Percentiles rank a stretch among this genome's conserved stretches.
Conservation (phyloP, 2,113 vertebrate genomes). For the Sula dactylatra region DNA sequence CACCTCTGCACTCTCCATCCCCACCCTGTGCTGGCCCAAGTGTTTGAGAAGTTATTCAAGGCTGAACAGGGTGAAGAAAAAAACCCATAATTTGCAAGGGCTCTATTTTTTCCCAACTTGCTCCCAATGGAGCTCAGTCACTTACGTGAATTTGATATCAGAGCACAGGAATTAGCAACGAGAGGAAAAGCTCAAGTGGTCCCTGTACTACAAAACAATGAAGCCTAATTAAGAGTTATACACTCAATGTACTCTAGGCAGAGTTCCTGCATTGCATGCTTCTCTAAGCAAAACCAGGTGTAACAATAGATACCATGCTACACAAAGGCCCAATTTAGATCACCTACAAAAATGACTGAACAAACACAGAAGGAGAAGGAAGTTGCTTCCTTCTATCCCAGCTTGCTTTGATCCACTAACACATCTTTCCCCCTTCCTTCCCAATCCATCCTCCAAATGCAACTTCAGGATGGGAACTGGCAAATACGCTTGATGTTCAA, state of each 20-base stretch:
- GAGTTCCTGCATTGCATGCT: background rate
- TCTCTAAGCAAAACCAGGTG: background rate
- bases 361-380: background rate
- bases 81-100: background rate
- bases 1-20: background rate
- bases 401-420: background rate
- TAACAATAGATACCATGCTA: background rate
- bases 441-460: background rate
- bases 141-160: background rate
- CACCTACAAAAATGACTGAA: background rate
- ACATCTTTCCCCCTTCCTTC: background rate
- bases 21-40: background rate
- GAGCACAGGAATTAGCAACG: background rate
- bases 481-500: background rate
- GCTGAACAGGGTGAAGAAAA: background rate
- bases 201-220: background rate
- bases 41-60: background rate
- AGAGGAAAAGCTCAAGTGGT: background rate
- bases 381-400: background rate
- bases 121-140: rapidly evolving
- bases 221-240: background rate
- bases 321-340: background rate
- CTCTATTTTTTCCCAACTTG: background rate
- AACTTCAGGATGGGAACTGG: background rate
- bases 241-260: background rate